Conservation (phyloP, 2,797 vertebrate genomes). For the Takifugu ocellatus region DNA sequence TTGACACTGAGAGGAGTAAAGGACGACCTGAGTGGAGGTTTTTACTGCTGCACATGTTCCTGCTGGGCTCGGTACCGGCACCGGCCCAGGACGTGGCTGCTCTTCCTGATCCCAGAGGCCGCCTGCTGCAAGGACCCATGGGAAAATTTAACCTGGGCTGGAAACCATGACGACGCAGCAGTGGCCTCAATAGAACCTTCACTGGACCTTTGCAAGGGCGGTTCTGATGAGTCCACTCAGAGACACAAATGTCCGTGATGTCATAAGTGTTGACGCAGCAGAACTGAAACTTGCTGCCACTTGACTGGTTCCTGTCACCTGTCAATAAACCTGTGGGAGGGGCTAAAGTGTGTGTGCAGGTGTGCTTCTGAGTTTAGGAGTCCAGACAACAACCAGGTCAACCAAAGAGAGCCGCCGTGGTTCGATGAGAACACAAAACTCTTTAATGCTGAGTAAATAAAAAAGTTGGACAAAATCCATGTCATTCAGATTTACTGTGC, state of each 20-base stretch:
- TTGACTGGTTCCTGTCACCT: slow-evolving; percentile 27
- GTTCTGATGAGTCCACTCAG: slow-evolving; percentile 9
- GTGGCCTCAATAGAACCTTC: slow-evolving; percentile 9
- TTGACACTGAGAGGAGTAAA: too few relatives aligned
- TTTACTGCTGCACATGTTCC: too few relatives aligned
- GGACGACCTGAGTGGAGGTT: too few relatives aligned
- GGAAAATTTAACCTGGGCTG: slow-evolving; percentile 23
- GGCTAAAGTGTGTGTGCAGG: slow-evolving; percentile 4
- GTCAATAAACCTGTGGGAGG: slow-evolving; percentile 45
- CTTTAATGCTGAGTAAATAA: too few relatives aligned
- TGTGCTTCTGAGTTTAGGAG: not conserved
- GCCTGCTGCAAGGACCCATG: not conserved
- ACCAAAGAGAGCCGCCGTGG: too few relatives aligned
- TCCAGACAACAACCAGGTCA: not conserved
- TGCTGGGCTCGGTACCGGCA: too few relatives aligned
- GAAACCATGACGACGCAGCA: slow-evolving; percentile 6
- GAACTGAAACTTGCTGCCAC: not conserved
- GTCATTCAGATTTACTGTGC: too few relatives aligned
- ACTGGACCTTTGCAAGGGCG: not conserved
- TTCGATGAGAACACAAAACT: too few relatives aligned
- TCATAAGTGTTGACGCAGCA: slow-evolving; percentile 10
- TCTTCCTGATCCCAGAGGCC: too few relatives aligned
- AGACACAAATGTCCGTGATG: slow-evolving; percentile 46
- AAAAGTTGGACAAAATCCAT: too few relatives aligned
- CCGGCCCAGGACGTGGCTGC: too few relatives aligned